These are phyloP conservation scores for Gadus macrocephalus DNA, from an alignment of 2,113 vertebrate species.

Conservation along the genomic window DNA sequence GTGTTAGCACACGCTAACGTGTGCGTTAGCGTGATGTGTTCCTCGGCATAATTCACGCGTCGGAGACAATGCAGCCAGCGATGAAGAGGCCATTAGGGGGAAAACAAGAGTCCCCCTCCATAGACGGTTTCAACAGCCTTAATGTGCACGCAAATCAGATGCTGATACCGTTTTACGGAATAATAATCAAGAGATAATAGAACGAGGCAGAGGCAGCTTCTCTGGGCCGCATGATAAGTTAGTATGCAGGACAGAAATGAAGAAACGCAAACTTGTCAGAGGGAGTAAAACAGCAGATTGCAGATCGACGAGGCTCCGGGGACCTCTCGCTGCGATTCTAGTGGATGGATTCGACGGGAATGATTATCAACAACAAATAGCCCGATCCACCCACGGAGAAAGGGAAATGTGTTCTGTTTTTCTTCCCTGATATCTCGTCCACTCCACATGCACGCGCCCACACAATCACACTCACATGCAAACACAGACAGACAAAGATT, in stretches of 20 bases:
- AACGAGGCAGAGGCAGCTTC: neutral
- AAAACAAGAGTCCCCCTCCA: no score
- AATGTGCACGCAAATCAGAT: neutral
- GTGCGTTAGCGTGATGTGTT: no score
- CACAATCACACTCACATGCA: no score
- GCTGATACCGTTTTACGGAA: neutral
- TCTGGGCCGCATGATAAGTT: slow-evolving; percentile 44
- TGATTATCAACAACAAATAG: slow-evolving; percentile 54
- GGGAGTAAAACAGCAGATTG: slow-evolving; percentile 46
- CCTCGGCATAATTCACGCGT: neutral
- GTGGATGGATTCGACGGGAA: slow-evolving; percentile 44
- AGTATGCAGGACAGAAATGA: slow-evolving; percentile 17
- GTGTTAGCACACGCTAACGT: no score
- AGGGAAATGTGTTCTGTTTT: no score
- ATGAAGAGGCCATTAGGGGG: neutral
- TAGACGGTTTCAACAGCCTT: no score
- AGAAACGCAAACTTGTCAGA: slow-evolving; percentile 35
- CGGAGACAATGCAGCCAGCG: neutral
- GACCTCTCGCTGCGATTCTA: slow-evolving; percentile 32
- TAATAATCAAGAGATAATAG: neutral
- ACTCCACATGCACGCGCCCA: no score
- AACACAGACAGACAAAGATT: slow-evolving; percentile 35
- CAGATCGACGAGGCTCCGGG: slow-evolving; percentile 37
- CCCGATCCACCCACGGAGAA: slow-evolving; percentile 45
- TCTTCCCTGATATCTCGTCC: no score